Percentiles rank a stretch among this genome's conserved stretches.
Evolutionary conservation across 2,888 invertebrate genomes (phyloP).

Genomic region (Buathra laborator): DNA sequence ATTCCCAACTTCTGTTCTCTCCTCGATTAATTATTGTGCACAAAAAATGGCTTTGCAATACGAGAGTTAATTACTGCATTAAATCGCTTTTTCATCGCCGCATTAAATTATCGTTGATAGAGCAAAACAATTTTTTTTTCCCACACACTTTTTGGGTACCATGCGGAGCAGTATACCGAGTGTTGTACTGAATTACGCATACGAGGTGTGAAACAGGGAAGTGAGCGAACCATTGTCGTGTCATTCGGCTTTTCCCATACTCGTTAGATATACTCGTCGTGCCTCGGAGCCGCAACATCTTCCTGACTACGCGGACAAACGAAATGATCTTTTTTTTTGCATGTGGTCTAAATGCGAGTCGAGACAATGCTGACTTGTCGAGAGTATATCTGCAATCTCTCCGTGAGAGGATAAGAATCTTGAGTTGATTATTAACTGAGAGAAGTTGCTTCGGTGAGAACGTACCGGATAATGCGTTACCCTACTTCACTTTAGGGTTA

Average conservation of each 20-base stretch:
- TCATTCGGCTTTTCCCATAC: slow-evolving; percentile 62
- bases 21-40: background rate
- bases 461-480: slow-evolving; percentile 52
- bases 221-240: slow-evolving; percentile 59
- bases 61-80: background rate
- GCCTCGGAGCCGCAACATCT: slow-evolving; percentile 42
- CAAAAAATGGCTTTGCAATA: background rate
- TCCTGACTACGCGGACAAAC: slow-evolving; percentile 58
- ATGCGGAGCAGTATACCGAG: slow-evolving; percentile 25
- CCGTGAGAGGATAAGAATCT: slow-evolving; percentile 57
- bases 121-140: slow-evolving; percentile 29
- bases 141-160: slow-evolving; percentile 42
- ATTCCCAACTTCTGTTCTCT: background rate
- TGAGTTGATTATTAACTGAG: slow-evolving; percentile 46
- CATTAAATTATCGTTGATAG: slow-evolving; percentile 32
- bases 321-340: slow-evolving; percentile 48
- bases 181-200: slow-evolving; percentile 40
- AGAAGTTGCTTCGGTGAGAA: slow-evolving; percentile 49
- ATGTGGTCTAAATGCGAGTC: slow-evolving; percentile 49
- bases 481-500: slow-evolving; percentile 52
- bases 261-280: slow-evolving; percentile 50
- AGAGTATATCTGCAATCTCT: slow-evolving; percentile 47
- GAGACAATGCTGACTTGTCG: slow-evolving; percentile 64
- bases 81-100: slow-evolving; percentile 11
- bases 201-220: slow-evolving; percentile 58